A percentile compares a stretch with the other conserved stretches of the same genome.
Evolutionary conservation across 2,797 vertebrate genomes (phyloP).

Genomic region (Eulemur mongoz): DNA sequence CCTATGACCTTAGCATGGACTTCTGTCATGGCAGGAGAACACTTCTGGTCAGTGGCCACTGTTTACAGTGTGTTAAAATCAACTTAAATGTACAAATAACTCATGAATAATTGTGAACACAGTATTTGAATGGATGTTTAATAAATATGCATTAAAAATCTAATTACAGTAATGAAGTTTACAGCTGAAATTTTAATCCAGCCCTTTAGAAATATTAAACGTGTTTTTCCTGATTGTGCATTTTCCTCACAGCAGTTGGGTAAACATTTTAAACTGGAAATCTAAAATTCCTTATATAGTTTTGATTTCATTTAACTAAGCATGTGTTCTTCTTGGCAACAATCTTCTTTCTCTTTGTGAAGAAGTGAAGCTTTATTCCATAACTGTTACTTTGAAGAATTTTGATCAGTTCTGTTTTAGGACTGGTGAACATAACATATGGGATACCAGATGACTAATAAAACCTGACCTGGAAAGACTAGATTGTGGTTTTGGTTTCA

Average conservation of each 20-base stretch:
- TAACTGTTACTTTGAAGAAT: conserved; percentile 30
- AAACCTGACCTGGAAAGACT: conserved; percentile 15
- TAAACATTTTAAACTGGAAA: conserved; percentile 69
- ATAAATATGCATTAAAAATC: conserved; percentile 82
- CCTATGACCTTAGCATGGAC: conserved; percentile 47
- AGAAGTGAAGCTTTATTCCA: conserved; percentile 34
- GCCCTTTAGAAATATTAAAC: conserved; percentile 71
- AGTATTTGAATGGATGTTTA: conserved; percentile 73
- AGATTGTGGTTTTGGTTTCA: conserved; percentile 20
- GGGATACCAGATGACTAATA: conserved; percentile 11
- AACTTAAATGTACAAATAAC: conserved; percentile 67
- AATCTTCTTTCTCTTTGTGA: conserved; percentile 57
- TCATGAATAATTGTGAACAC: conserved; percentile 71
- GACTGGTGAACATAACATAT: conserved; percentile 37
- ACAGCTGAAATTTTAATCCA: conserved; percentile 77
- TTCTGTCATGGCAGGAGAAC: conserved; percentile 78
- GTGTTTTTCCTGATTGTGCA: conserved; percentile 77
- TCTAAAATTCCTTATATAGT: conserved; percentile 72
- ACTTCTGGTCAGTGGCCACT: conserved; percentile 68
- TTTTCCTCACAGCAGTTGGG: conserved; percentile 74
- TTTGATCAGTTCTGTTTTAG: conserved; percentile 61
- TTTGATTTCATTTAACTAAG: conserved; percentile 74
- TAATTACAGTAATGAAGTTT: conserved; percentile 73
- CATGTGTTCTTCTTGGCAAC: conserved; percentile 52
- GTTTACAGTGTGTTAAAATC: conserved; percentile 68